phyloP scores from a whole-genome alignment of 2,797 vertebrate species.

The Coranthus polyacanthus region DNA sequence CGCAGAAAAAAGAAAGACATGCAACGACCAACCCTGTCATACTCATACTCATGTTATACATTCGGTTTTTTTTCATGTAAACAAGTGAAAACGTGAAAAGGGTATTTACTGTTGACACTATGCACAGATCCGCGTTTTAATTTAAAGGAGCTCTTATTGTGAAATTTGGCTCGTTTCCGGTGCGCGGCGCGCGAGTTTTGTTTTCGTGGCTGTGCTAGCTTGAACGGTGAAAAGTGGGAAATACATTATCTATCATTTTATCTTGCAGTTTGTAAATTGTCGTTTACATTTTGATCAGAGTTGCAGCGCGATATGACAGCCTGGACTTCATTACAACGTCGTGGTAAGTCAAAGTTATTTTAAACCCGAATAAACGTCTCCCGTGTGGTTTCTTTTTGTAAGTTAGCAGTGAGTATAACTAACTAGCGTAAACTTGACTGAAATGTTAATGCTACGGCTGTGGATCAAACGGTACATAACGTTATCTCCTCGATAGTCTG shows the following conservation, averaged over 20 bases:
- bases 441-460: rapidly evolving
- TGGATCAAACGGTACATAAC: neutral
- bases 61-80: neutral
- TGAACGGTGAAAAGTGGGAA: neutral
- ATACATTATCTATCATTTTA: rapidly evolving
- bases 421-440: neutral
- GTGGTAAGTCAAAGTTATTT: conserved; percentile 44
- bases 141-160: conserved; percentile 61
- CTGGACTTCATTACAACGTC: neutral
- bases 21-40: too few species aligned
- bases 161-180: conserved; percentile 44
- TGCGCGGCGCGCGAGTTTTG: conserved; percentile 68
- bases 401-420: neutral
- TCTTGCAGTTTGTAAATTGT: neutral
- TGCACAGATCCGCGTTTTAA: rapidly evolving
- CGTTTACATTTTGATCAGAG: neutral
- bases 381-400: neutral
- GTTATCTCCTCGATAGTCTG: rapidly evolving
- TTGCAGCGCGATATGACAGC: conserved; percentile 21
- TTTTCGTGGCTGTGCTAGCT: conserved; percentile 26
- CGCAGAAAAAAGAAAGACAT: too few species aligned
- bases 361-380: neutral
- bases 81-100: neutral
- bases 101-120: too few species aligned
- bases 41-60: too few species aligned